Base-by-base conservation (phyloP, 1,140 invertebrate species). In the Drosophila nebulosa region DNA sequence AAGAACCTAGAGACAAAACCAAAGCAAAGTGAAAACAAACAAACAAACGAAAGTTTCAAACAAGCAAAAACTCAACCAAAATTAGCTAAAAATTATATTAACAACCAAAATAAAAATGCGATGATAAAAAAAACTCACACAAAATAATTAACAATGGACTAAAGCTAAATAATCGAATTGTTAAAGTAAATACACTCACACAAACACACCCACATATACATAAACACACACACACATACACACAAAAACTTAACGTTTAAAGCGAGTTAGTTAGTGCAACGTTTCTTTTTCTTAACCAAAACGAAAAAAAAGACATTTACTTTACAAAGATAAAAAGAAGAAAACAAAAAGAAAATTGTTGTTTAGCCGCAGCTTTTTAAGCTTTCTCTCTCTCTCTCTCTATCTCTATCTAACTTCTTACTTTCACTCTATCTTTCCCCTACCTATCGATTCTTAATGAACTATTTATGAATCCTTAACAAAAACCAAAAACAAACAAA, bases 251-350 rank as follows among this genome's bases (percentile, higher is more conserved):
- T 75, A 72, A 78, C 61, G 59, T 69, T 66, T 69, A 69, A 74
- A 83, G 83, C 81, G 81, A 83, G 83, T 86, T 88, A 78, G 78
- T 83, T 83, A 86, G 78, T 88, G 81, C 78, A 76, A 79, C 57
- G 69, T 86, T 88, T 84, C 83, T 81, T 86, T 86, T 78, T 72
- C 83, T 53, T 71, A 72, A 88, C 74, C 39, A 46, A 46, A 18
- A 46, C 2, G 3, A 42, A 4, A 39, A 42, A 46, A 46, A 72
- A 83, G 84, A 88, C 83, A 86, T 86, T 86, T 86, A 86, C 83
- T 86, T 86, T 86, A 46, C 39, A 21, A 46, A 46, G 9, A 46
- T 18, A 18, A 46, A 46, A 21, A 21, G 21, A 18, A 46, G 18
- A 46, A 46, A 10, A 46, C 6, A 1, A 46, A 46, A 72, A 72